Evolutionary conservation across 2,113 vertebrate genomes (phyloP), one percentile per base, ranked within the genome.

Genomic region (Zosterops borbonicus): DNA sequence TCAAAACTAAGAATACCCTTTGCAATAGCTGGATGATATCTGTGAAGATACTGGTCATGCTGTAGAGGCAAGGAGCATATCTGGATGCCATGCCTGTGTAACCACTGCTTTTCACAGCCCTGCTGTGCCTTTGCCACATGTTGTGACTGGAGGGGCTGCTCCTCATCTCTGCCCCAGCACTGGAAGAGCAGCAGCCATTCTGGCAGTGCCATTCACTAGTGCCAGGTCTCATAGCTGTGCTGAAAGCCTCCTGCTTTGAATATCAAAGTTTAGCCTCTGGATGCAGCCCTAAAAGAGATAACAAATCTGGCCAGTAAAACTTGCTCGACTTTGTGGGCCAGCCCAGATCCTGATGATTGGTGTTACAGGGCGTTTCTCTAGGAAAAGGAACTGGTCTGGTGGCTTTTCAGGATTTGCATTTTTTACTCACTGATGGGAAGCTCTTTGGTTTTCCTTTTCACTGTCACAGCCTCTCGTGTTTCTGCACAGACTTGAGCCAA

Each of bases 351-450:
- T 37, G 39, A 65, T 8, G 44, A 53, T 47, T 17, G 2, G 9
- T 39, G 47, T 96, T 91, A 27, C 69, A 50, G 81, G 60, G 90
- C 19, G 22, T 92, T 94, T 88, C 89, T 91, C 76, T 94, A 95
- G 93, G 84, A 95, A 96, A 95, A 69, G 42, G n/a, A 97, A 95
- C 93, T 79, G 73, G 92, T 94, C 75, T 79, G 81, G 74, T 94
- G 87, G 65, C 94, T 97, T 95, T 95, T 91, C 42, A 89, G 69
- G 58, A 89, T 96, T 96, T 95, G 94, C 89, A 95, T 95, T 89
- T 95, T 96, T 93, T 87, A 76, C 81, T 95, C 78, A 53, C 65
- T 7, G 21, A 82, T 96, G 86, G 62, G 89, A 93, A 96, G 75
- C 52, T 64, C 79, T 96, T 90, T 68, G 23, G 39, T 86, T 92